Base-by-base conservation (phyloP, 2,888 invertebrate genomes). In the Mantis religiosa region DNA sequence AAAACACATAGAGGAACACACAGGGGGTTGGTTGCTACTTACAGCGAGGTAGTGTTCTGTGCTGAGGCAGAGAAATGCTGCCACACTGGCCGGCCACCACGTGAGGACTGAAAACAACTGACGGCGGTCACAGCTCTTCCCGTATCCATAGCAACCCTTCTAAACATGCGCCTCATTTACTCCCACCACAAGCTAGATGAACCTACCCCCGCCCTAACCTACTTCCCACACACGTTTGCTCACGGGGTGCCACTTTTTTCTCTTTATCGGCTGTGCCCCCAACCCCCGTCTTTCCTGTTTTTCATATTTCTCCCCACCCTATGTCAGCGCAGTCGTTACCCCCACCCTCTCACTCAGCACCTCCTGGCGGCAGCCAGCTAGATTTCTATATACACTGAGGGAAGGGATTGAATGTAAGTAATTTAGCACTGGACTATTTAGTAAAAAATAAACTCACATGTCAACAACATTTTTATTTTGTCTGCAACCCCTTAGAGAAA, bases 71-170 rank as follows among this genome's bases (percentile, higher is more conserved):
- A 54, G 54, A 71, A 71, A 85, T 28, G 86, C 89, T 85, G 28
- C 89, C 89, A 84, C 54, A 30, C 88, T 9, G 27, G 20, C 30
- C 81, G 82, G 84, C 28, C 41, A 87, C 82, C 89, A 89, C 89
- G 89, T 89, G 89, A 87, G n/a, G 89, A 89, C 88, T 89, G 89
- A 84, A 47, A 41, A 83, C 71, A 85, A 83, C 87, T 89, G 83
- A 54, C 87, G 41, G 27, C 82, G 41, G 41, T 28, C 82, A 82
- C 83, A 28, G 41, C 82, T 82, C 30, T 41, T 86, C 81, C 82
- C 81, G 87, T 87, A 82, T 82, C 87, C 87, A 87, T 87, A 82
- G 82, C 27, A 87, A 87, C 87, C 87, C 85, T 84, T 25, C 47
- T 85, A 85, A 85, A 87, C 87, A 87, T 87, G 84, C 88, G 84